phyloP scores from a whole-genome alignment of 2,113 vertebrate species.

The Nyctereutes procyonoides region DNA sequence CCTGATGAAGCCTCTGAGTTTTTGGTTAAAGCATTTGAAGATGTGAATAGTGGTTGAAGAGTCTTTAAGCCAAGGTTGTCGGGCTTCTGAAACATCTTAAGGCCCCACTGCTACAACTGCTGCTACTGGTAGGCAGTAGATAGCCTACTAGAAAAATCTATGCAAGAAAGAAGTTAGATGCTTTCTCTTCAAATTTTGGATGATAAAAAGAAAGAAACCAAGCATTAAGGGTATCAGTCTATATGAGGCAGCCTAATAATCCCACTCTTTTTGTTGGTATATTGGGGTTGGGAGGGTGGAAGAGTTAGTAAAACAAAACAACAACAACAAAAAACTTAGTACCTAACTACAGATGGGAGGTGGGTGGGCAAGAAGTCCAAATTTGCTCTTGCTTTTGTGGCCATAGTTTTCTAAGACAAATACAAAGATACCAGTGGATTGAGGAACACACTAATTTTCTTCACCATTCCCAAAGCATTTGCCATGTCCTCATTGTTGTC shows the following conservation, averaged over 20 bases:
- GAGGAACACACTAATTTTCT: neutral
- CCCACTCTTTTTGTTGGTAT: neutral
- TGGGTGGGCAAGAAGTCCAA: neutral
- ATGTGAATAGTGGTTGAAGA: neutral
- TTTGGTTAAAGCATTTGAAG: slow-evolving; percentile 21
- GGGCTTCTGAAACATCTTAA: neutral
- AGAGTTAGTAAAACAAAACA: neutral
- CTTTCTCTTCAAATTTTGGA: neutral
- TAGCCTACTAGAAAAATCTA: neutral
- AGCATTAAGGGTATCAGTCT: neutral
- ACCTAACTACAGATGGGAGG: neutral
- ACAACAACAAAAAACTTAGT: neutral
- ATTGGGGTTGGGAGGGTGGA: neutral
- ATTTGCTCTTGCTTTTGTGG: neutral
- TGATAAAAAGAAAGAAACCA: neutral
- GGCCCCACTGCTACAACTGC: neutral
- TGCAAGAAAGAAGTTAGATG: neutral
- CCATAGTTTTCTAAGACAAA: neutral
- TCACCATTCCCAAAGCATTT: neutral
- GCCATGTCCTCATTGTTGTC: neutral
- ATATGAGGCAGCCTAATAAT: neutral
- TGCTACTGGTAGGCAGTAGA: too few relatives aligned
- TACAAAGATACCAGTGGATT: neutral
- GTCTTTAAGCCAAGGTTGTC: neutral
- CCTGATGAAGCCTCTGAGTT: neutral